Conservation (phyloP, 1,140 invertebrate species). For the Drosophila tani region DNA sequence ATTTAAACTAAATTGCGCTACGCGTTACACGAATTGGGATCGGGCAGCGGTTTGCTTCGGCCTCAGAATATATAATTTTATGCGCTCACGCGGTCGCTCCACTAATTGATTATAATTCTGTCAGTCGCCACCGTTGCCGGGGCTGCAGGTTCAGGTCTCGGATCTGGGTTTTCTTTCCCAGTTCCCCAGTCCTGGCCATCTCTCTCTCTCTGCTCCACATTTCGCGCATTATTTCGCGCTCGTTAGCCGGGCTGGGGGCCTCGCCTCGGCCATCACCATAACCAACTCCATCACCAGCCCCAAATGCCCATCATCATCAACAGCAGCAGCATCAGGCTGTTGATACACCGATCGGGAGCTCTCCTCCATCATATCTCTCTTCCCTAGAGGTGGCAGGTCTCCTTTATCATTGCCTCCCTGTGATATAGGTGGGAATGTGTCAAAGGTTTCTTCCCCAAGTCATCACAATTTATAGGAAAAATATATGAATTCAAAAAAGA, state of each 20-base stretch:
- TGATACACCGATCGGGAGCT: conserved; percentile 24
- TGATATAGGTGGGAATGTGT: background rate
- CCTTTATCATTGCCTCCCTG: background rate
- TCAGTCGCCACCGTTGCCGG: conserved; percentile 77
- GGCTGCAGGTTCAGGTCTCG: conserved; percentile 21
- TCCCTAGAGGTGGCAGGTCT: conserved; percentile 22
- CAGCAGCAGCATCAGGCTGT: conserved; percentile 18
- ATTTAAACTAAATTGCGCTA: conserved; percentile 80
- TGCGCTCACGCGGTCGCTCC: conserved; percentile 79
- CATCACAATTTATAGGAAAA: background rate
- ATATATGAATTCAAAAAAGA: too few species aligned
- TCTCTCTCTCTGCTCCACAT: conserved; percentile 66
- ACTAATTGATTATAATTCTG: conserved; percentile 85
- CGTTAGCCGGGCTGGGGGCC: conserved; percentile 56
- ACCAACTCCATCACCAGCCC: conserved; percentile 36
- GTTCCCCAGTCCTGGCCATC: conserved; percentile 12
- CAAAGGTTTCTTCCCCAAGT: background rate
- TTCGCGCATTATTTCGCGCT: conserved; percentile 82
- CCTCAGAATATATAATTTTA: conserved; percentile 71
- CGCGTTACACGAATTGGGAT: conserved; percentile 45
- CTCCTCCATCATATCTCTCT: conserved; percentile 5
- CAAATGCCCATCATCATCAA: conserved; percentile 50
- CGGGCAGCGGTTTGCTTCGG: conserved; percentile 3
- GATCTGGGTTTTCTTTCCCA: conserved; percentile 8
- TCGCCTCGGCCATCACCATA: conserved; percentile 30